Evolutionary conservation across 1,140 invertebrate genomes (phyloP), one percentile per base, ranked within the genome.

Genomic region (Oncopodura yosiiana): DNA sequence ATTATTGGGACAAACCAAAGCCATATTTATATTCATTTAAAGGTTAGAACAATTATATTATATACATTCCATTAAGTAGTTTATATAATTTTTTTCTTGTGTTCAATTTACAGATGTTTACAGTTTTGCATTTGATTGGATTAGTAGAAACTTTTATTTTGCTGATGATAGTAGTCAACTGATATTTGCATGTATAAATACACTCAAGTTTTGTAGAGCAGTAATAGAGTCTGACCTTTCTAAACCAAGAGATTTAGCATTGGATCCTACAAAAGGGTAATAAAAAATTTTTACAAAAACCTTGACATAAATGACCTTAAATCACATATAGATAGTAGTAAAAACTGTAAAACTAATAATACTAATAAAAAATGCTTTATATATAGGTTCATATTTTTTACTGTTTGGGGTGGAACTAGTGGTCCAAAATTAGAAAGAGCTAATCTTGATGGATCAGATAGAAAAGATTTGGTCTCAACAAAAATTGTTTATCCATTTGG

Each of bases 121-220:
- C 62, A 78, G 85, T 66, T 70, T 92, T 42, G 80, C 83, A 2
- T 73, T 87, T 53, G 89, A 94, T 69, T 94, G 89, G 89, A 72
- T 92, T 18, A 78, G 82, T 30, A 76, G 79, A 56, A 89, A 87
- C 69, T 83, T 88, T 78, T 94, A 94, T 72, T 79, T 92, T 63
- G 70, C 87, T 49, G 88, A 92, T 70, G 78, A 81, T 70, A 71
- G 76, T 62, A 70, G 80, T 66, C 77, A 85, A 71, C 71, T 80
- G 70, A 76, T 87, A 65, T 86, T 80, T 71, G 73, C 81, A 61
- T 94, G 80, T 72, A 78, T 74, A 52, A 73, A 71, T 61, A 71
- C 72, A 27, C 74, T 84, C 67, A 69, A 69, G 49, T 74, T 75
- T 69, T 82, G 84, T 70, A 75, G 79, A 52, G 76, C 84, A 53